Evolutionary conservation across 2,797 vertebrate species (phyloP), one percentile per base, ranked within the genome.

Genomic region (Poecilia gillii): DNA sequence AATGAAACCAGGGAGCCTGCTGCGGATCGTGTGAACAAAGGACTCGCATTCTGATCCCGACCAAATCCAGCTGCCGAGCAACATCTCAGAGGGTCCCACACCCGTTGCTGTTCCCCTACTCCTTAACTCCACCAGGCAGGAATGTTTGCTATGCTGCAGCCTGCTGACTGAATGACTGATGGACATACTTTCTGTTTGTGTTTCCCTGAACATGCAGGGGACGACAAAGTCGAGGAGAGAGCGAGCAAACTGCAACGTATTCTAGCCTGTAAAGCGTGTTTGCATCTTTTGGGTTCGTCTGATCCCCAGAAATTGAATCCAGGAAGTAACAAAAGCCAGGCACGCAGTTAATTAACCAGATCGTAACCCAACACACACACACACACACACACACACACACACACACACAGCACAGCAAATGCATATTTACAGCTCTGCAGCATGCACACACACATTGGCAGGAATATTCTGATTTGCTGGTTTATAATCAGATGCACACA

Each of bases 111-210:
- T 79, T 91, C 87, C 89, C 80, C 77, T 33, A 41, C 88, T 88
- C 84, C 83, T 76, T 75, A 87, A 81, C 85, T 91, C 89, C 87
- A 91, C 80, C 20, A 76, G 6, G 73, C 85, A 90, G 88, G 92
- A 94, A 94, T 92, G 90, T 90, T 74, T 89, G 92, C 88, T 90
- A 91, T 94, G 93, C 88, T 85, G 88, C 79, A 90, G 87, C 85
- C 88, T 82, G 86, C 84, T 88, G 86, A 87, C 88, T 85, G 74
- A 88, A 79, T 36, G 83, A 80, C 73, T 31, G 77, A 57, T 31
- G 71, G 62, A 72, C 36, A 31, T 36, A 43, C 47, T 80, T 46
- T n/a, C n/a, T 43, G 68, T 68, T 78, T 76, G 74, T 41, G 51
- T 70, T 77, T 81, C 36, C 33, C 74, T 73, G 49, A 83, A 76